phyloP scores from a whole-genome alignment of 2,797 vertebrate species.

The Crocidura indochinensis region DNA sequence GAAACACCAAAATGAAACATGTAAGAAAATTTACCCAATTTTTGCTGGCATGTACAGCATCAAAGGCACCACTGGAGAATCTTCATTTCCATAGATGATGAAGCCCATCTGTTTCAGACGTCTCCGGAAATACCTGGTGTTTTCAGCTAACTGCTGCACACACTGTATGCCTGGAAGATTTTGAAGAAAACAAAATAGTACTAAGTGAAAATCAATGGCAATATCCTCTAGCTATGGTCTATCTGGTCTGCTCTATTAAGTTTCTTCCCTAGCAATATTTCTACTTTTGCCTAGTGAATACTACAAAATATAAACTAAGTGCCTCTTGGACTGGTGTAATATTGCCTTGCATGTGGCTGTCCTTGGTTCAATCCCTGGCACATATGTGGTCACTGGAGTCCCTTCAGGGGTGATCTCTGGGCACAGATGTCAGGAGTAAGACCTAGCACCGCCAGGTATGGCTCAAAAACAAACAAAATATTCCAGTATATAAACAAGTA shows the following conservation, averaged over 20 bases:
- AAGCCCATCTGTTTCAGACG: conserved; percentile 96
- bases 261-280: conserved; percentile 41
- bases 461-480: no score
- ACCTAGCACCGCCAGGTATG: no score
- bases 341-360: no score
- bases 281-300: conserved; percentile 38
- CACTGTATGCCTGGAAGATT: conserved; percentile 92
- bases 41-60: conserved; percentile 99
- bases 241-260: background rate
- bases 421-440: no score
- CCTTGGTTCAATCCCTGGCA: no score
- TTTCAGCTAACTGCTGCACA: conserved; percentile 95
- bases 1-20: background rate
- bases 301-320: background rate
- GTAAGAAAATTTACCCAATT: conserved; percentile 91
- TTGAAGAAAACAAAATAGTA: conserved; percentile 15
- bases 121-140: conserved; percentile 96
- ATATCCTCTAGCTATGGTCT: background rate
- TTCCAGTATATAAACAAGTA: no score
- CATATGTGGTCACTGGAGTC: no score
- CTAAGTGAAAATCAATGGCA: rapidly evolving
- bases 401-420: no score
- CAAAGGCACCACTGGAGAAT: conserved; percentile 97
- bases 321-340: background rate
- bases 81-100: conserved; percentile 98